Evolutionary conservation across 1,140 invertebrate genomes (phyloP), one percentile per base, ranked within the genome.

Genomic region (Caerostris extrusa): DNA sequence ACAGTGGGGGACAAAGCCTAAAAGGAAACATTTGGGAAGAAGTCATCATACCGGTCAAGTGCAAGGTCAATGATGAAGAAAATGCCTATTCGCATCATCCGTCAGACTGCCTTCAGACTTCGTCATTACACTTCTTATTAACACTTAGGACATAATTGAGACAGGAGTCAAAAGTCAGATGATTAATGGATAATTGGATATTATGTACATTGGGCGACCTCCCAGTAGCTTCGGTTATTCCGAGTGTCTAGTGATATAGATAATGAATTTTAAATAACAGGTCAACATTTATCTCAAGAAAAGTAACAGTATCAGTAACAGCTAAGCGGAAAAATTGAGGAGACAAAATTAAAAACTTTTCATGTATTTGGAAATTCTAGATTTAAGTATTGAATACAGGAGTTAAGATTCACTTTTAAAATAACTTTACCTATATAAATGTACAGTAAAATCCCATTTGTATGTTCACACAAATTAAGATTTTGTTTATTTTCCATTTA

Each of bases 31-130:
- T 69, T 93, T 69, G 58, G 55, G 53, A 88, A 85, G 81, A 71
- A 93, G 91, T 93, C 91, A 93, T 92, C 82, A 91, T 17, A 17
- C 53, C 91, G 91, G 91, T 93, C 91, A 93, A 93, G 83, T 58
- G 55, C 82, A 93, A 93, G 91, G 91, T 93, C 91, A 93, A 3
- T 71, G 58, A 57, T 34, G 90, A 86, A 71, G 50, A 83, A n/a
- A 83, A 83, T 83, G 55, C n/a, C 7, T 83, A 56, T n/a, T 67
- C 61, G 61, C 34, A 77, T 77, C 50, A 77, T 50, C 71, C 34
- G 50, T 83, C 56, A 57, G 34, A 34, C 34, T 34, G 34, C 82
- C 82, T 58, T 57, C 55, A 83, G 12, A 83, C 34, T 88, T 88
- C 86, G 64, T 88, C 61, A 64, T 57, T 57, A 88, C 86, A 56